These are phyloP conservation scores for Leucophora obtusa DNA, from an alignment of 2,888 invertebrate species.

Conservation along the genomic window DNA sequence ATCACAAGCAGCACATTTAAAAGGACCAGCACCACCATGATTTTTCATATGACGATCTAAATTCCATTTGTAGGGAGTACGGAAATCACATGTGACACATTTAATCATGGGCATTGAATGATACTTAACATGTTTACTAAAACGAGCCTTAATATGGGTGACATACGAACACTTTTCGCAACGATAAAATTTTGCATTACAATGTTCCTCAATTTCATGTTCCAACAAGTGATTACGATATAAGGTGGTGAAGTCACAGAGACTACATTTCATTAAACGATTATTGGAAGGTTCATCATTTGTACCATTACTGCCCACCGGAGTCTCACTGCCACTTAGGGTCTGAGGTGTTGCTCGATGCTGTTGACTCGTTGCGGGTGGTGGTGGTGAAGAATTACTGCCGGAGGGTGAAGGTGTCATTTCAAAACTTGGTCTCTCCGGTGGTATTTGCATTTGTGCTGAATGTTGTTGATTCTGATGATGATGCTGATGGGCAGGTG, in stretches of 20 bases:
- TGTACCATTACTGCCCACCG: slow-evolving; percentile 27
- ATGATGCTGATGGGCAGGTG: slow-evolving; percentile 62
- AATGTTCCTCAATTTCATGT: slow-evolving; percentile 88
- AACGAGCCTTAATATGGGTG: slow-evolving; percentile 92
- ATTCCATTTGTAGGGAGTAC: slow-evolving; percentile 95
- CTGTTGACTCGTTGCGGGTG: slow-evolving; percentile 43
- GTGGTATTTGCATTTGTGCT: slow-evolving; percentile 38
- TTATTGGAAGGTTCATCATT: slow-evolving; percentile 74
- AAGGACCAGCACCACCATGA: slow-evolving; percentile 91
- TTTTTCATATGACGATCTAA: slow-evolving; percentile 95
- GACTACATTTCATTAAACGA: slow-evolving; percentile 81
- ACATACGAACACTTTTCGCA: slow-evolving; percentile 94
- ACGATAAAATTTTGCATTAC: slow-evolving; percentile 88
- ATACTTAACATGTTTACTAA: slow-evolving; percentile 94
- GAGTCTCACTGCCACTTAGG: slow-evolving; percentile 25
- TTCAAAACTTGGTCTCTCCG: slow-evolving; percentile 66
- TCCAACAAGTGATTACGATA: slow-evolving; percentile 83
- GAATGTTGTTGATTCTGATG: slow-evolving; percentile 48
- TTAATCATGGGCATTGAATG: slow-evolving; percentile 97
- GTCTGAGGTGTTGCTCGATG: slow-evolving; percentile 15
- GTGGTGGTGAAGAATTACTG: slow-evolving; percentile 70
- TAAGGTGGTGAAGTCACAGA: slow-evolving; percentile 84
- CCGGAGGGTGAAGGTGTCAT: slow-evolving; percentile 74
- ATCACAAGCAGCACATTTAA: slow-evolving; percentile 91
- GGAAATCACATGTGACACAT: slow-evolving; percentile 95